Base-by-base conservation (phyloP, 2,888 invertebrate species). In the Norana najaformis region DNA sequence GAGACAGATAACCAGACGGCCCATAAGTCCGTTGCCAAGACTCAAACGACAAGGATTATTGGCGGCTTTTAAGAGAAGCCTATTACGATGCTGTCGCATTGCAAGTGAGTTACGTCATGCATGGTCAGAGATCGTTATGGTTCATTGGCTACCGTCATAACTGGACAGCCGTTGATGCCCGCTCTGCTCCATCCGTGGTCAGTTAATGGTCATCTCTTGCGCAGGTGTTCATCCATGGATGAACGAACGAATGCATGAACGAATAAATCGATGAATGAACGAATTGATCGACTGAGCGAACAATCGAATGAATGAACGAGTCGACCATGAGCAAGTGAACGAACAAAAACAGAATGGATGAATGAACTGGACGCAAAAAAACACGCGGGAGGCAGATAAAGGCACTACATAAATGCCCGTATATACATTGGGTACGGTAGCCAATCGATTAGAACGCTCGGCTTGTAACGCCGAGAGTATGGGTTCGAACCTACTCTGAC, bases 141-240 rank as follows among this genome's bases (percentile, higher is more conserved):
- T 69, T 69, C 69, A 69, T 69, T 69, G 69, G 69, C n/a, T n/a
- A 13, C 69, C 69, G n/a, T 69, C 69, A 69, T 69, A 69, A 69
- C 69, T n/a, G 69, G 69, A 13, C 69, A n/a, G 69, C n/a, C n/a
- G 69, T 69, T 69, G 69, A 69, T 69, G 69, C 69, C 69, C 69
- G n/a, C 69, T n/a, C 11, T 30, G 69, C 69, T n/a, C 69, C n/a
- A 69, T 69, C 69, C n/a, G 30, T 69, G 69, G 69, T 69, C 69
- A 69, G 69, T 69, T 69, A 69, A 69, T 69, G 69, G 69, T 16
- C 69, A 69, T 69, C 30, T 30, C 69, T 30, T 13, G n/a, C 69
- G 69, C 69, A 69, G 69, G 69, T 69, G 69, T 69, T 69, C 69
- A n/a, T 69, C 69, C 69, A 69, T 69, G 69, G 69, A 69, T 69